Evolutionary conservation across 1,140 invertebrate species (phyloP).

Genomic region (Drosophila navojoa): DNA sequence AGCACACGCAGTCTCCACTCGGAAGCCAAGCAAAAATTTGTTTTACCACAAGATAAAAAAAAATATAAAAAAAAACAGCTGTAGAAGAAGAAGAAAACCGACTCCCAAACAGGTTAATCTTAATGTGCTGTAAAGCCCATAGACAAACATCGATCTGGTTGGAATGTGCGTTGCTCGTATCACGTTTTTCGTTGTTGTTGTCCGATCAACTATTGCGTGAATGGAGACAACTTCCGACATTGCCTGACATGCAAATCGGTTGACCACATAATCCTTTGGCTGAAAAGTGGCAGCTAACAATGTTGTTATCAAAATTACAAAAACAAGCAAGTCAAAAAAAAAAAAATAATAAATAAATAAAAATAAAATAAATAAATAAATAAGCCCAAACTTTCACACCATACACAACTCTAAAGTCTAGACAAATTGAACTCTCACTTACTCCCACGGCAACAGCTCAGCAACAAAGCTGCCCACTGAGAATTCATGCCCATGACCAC

Average conservation of each 20-base stretch:
- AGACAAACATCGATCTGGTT: slow-evolving; percentile 37
- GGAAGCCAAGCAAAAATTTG: slow-evolving; percentile 51
- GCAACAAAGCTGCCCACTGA: slow-evolving; percentile 13
- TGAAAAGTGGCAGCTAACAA: slow-evolving; percentile 36
- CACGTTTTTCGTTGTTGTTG: slow-evolving; percentile 44
- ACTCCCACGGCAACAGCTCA: slow-evolving; percentile 61
- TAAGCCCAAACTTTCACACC: slow-evolving; percentile 55
- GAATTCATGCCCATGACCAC: slow-evolving; percentile 21
- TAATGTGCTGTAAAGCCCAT: slow-evolving; percentile 36
- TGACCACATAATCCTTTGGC: slow-evolving; percentile 48
- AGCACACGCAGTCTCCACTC: slow-evolving; percentile 46
- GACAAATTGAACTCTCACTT: slow-evolving; percentile 34
- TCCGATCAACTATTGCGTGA: slow-evolving; percentile 63
- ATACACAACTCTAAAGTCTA: slow-evolving; percentile 12
- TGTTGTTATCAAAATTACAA: slow-evolving; percentile 10
- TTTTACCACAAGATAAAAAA: slow-evolving; percentile 3
- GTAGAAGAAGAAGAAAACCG: slow-evolving; percentile 36
- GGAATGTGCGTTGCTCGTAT: slow-evolving; percentile 19
- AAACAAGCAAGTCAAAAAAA: background rate
- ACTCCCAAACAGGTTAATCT: slow-evolving; percentile 62
- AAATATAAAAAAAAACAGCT: background rate
- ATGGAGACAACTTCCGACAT: slow-evolving; percentile 68
- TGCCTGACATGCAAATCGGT: slow-evolving; percentile 72
- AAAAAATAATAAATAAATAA: slow-evolving; percentile 1
- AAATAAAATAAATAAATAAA: background rate